phyloP scores from a whole-genome alignment of 2,113 vertebrate genomes.

The Epinephelus fuscoguttatus region DNA sequence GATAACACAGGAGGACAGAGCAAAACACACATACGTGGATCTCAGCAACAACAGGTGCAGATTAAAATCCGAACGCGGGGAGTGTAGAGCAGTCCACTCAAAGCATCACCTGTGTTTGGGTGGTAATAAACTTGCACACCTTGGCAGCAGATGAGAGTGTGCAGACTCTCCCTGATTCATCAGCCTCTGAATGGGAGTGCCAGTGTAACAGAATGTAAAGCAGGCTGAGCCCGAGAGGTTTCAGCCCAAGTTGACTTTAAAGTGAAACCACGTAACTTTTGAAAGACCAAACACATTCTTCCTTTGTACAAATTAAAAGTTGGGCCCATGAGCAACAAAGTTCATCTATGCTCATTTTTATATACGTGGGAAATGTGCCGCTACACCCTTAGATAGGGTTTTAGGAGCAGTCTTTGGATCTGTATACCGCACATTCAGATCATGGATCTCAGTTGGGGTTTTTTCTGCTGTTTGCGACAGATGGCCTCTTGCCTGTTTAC shows the following conservation, averaged over 20 bases:
- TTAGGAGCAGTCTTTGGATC: no score
- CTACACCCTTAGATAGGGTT: background rate
- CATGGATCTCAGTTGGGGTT: no score
- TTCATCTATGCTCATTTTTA: background rate
- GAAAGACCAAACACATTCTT: background rate
- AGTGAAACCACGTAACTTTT: background rate
- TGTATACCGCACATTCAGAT: no score
- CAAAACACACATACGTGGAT: no score
- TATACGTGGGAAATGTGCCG: no score
- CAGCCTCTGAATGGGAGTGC: background rate
- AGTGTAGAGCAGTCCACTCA: background rate
- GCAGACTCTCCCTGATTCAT: background rate
- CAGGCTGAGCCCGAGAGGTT: background rate
- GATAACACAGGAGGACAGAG: background rate
- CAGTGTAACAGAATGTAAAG: background rate
- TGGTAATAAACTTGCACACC: constrained; percentile 2
- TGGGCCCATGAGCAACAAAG: background rate
- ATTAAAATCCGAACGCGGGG: background rate
- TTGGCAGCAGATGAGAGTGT: background rate
- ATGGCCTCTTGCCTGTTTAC: no score
- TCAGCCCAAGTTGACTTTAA: background rate
- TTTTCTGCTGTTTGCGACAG: no score
- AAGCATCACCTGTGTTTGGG: background rate
- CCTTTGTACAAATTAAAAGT: background rate
- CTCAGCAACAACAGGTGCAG: background rate